Conservation (phyloP, 2,797 vertebrate species). For the Smutsia temminckii region DNA sequence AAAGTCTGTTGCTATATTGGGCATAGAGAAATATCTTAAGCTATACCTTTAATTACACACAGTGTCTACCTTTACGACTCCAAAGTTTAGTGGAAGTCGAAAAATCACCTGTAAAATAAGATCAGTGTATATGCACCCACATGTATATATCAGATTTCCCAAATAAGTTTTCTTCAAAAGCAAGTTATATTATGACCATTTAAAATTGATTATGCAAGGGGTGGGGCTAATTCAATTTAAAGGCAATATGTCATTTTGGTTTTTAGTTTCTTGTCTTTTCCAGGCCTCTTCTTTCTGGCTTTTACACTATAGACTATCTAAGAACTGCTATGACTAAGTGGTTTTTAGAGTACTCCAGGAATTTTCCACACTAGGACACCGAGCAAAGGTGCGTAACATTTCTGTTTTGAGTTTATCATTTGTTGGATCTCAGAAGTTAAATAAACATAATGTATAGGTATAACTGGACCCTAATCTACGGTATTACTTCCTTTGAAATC, state of each 20-base stretch:
- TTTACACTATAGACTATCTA: background rate
- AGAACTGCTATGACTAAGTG: background rate
- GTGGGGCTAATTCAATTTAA: background rate
- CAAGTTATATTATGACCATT: background rate
- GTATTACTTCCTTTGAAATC: background rate
- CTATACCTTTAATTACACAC: background rate
- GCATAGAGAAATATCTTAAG: background rate
- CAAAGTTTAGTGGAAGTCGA: background rate
- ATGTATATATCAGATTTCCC: background rate
- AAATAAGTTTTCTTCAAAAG: background rate
- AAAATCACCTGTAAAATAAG: background rate
- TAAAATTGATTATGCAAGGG: background rate
- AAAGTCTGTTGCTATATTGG: background rate
- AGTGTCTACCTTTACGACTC: background rate
- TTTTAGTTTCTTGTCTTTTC: background rate
- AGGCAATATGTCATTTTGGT: background rate
- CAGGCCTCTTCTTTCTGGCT: background rate
- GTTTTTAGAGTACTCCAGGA: background rate
- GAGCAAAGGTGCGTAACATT: background rate
- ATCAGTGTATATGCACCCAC: background rate
- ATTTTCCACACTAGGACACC: background rate
- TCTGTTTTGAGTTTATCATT: background rate
- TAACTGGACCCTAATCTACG: background rate
- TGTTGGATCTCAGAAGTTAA: slow-evolving; percentile 9
- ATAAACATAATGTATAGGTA: background rate